A percentile compares a stretch with the other conserved stretches of the same genome.
Evolutionary conservation across 1,140 invertebrate genomes (phyloP).

Genomic region (Drosophila pachea): DNA sequence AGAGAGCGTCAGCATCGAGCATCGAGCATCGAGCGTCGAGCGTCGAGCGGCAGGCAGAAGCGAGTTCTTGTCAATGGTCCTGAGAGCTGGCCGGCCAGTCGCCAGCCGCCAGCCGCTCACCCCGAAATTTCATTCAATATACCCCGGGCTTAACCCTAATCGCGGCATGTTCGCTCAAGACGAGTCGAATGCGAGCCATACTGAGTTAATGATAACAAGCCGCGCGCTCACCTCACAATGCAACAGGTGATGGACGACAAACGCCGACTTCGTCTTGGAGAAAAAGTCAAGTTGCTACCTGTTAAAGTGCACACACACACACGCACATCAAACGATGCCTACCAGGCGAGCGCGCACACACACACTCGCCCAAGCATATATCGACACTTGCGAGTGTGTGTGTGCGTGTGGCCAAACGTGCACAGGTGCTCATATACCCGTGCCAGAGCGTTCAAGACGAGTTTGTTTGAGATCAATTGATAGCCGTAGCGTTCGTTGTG

Average conservation of each 20-base stretch:
- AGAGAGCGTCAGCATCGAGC: not conserved
- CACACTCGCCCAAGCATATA: not conserved
- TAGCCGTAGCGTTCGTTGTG: constrained; percentile 62
- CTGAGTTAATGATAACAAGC: constrained; percentile 41
- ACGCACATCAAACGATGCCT: constrained; percentile 41
- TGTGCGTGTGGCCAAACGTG: constrained; percentile 26
- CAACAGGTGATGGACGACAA: constrained; percentile 58
- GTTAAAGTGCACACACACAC: constrained; percentile 28
- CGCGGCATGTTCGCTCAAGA: constrained; percentile 30
- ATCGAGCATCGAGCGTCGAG: not conserved
- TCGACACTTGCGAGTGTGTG: not conserved
- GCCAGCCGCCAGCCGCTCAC: constrained; percentile 5
- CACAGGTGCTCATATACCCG: constrained; percentile 55
- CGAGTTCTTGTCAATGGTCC: constrained; percentile 35
- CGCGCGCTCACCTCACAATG: constrained; percentile 36
- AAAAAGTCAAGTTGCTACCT: constrained; percentile 59
- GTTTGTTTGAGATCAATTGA: constrained; percentile 67
- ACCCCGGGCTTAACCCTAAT: constrained; percentile 17
- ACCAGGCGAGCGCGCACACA: constrained; percentile 11
- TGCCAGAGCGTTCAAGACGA: constrained; percentile 52
- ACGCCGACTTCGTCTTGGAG: constrained; percentile 43
- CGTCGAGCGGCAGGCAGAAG: constrained; percentile 6
- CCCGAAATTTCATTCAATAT: constrained; percentile 39
- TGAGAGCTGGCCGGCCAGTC: constrained; percentile 17
- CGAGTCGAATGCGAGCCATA: constrained; percentile 28